Percentiles rank a stretch among this genome's conserved stretches.
Evolutionary conservation across 1,140 invertebrate genomes (phyloP).

Genomic region (Achatina immaculata): DNA sequence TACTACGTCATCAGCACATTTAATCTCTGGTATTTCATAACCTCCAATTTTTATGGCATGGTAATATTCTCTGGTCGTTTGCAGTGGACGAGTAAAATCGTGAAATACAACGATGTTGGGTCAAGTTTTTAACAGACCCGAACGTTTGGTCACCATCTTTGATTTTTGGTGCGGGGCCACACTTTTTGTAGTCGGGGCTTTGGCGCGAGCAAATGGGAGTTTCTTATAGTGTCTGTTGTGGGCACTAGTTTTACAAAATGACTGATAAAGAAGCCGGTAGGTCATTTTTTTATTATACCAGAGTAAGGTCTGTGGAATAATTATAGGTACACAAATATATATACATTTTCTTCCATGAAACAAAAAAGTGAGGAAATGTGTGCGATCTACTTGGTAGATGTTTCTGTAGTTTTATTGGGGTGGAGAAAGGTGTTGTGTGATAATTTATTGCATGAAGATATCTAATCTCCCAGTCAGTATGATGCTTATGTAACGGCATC

Average conservation of each 20-base stretch:
- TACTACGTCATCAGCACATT: no score
- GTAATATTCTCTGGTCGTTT: no score
- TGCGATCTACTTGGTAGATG: not conserved
- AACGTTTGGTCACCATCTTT: not conserved
- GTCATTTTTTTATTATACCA: not conserved
- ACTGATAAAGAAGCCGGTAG: conserved; percentile 25
- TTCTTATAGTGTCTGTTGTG: no score
- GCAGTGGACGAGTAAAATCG: no score
- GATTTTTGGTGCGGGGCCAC: not conserved
- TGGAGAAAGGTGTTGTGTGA: not conserved
- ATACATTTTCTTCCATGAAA: not conserved
- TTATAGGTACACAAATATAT: not conserved
- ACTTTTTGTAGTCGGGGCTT: not conserved
- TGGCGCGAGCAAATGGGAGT: conserved; percentile 20
- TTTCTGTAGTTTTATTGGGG: not conserved
- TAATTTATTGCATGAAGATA: not conserved
- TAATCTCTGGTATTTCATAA: no score
- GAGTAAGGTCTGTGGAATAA: not conserved
- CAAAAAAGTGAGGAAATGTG: not conserved
- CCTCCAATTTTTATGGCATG: no score
- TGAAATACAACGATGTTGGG: no score
- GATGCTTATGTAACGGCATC: no score
- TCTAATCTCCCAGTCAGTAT: not conserved
- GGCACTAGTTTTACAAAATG: not conserved
- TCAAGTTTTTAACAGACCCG: no score